Base-by-base conservation (phyloP, 2,888 invertebrate species). In the Caenorhabditis virilis region DNA sequence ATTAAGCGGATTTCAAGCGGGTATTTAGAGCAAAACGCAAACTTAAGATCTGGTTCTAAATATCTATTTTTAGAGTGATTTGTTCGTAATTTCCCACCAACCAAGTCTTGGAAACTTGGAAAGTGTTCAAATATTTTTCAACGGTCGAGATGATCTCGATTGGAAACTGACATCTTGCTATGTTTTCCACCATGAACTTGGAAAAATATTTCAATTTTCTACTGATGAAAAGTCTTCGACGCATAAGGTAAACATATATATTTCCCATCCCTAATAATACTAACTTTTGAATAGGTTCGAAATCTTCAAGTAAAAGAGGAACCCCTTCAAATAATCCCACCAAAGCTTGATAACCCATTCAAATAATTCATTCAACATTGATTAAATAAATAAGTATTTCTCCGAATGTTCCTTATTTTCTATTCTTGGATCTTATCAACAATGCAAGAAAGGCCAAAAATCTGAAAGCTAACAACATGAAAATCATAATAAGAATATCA, bases 371-470 rank as follows among this genome's bases (percentile, higher is more conserved):
- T 30, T 30, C 30, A 13, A 13, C 13, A 9, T 30, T 9, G 30
- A 30, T 9, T 9, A 39, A 43, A 43, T 25, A 43, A 22, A 43
- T 43, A 27, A 47, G 13, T 13, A 47, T 16, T 47, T 18, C 9
- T 27, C 25, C 16, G 7, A 25, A 27, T 26, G 5, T 47, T 47
- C 26, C 16, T 9, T 27, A 78, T 54, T 63, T 70, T 41, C 75
- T 63, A 2, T 56, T 26, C 25, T 63, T 59, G n/a, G 69, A 69
- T 15, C 78, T 59, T 15, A 74, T 49, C 25, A 49, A 70, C 2
- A 80, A 64, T 27, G 78, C 78, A 16, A 75, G 13, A 46, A 75
- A 79, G 9, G 78, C 81, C 15, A 78, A 35, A 16, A 75, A 51
- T 47, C 80, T 62, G 41, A 81, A 59, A 7, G 58, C 59, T 16